Evolutionary conservation across 1,140 invertebrate species (phyloP).

Genomic region (Drosophila prosaltans): DNA sequence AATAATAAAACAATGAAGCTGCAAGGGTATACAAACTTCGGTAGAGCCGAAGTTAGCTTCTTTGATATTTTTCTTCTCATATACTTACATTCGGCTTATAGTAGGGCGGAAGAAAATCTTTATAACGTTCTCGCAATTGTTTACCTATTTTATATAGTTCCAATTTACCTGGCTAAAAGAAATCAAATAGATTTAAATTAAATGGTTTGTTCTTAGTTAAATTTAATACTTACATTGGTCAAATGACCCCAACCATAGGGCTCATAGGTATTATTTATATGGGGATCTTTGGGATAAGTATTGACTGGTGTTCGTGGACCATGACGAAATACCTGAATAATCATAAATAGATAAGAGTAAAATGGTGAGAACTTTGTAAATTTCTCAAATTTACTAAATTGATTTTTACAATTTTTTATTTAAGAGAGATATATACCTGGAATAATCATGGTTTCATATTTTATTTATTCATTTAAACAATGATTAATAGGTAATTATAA

Average conservation of each 20-base stretch:
- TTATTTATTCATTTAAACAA: too few relatives aligned
- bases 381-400: too few relatives aligned
- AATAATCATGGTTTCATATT: too few relatives aligned
- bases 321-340: slow-evolving; percentile 88
- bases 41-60: too few relatives aligned
- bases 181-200: not conserved
- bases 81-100: slow-evolving; percentile 85
- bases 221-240: slow-evolving; percentile 87
- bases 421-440: too few relatives aligned
- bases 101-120: slow-evolving; percentile 84
- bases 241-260: slow-evolving; percentile 91
- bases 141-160: slow-evolving; percentile 86
- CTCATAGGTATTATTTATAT: slow-evolving; percentile 86
- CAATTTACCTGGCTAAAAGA: slow-evolving; percentile 80
- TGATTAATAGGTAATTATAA: too few relatives aligned
- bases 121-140: slow-evolving; percentile 86
- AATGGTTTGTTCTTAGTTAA: not conserved
- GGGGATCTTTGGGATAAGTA: slow-evolving; percentile 90
- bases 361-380: too few relatives aligned
- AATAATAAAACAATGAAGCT: too few relatives aligned
- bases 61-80: not conserved
- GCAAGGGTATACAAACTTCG: too few relatives aligned
- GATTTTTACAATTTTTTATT: too few relatives aligned
- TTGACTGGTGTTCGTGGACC: slow-evolving; percentile 90
- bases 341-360: not conserved